phyloP scores from a whole-genome alignment of 2,888 invertebrate species.

The Emmelina monodactyla region DNA sequence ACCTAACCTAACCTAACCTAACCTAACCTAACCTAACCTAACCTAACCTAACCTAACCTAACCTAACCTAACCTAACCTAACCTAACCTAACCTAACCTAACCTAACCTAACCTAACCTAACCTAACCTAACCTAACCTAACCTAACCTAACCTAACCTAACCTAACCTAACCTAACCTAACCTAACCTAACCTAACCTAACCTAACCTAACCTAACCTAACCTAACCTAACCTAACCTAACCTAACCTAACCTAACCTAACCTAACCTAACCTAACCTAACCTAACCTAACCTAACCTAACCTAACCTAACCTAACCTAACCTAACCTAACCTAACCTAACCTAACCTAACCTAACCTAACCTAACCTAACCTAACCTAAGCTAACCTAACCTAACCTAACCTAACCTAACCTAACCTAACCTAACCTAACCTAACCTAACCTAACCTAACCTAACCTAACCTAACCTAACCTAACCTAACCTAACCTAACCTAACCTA shows the following conservation, averaged over 20 bases:
- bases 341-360: constrained; percentile 11
- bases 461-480: constrained; percentile 11
- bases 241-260: constrained; percentile 10
- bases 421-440: constrained; percentile 11
- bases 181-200: constrained; percentile 12
- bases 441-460: constrained; percentile 11
- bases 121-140: constrained; percentile 12
- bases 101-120: constrained; percentile 13
- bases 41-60: constrained; percentile 15
- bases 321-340: constrained; percentile 11
- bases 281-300: constrained; percentile 11
- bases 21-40: constrained; percentile 12
- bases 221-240: constrained; percentile 10
- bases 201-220: constrained; percentile 10
- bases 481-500: constrained; percentile 11
- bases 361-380: constrained; percentile 11
- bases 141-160: constrained; percentile 14
- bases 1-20: constrained; percentile 16
- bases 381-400: constrained; percentile 11
- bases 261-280: constrained; percentile 10
- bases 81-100: constrained; percentile 14
- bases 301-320: constrained; percentile 11
- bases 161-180: constrained; percentile 15
- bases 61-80: constrained; percentile 12
- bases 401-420: constrained; percentile 11